Conservation (phyloP, 2,888 invertebrate genomes). For the Lepidochitona cinerea region DNA sequence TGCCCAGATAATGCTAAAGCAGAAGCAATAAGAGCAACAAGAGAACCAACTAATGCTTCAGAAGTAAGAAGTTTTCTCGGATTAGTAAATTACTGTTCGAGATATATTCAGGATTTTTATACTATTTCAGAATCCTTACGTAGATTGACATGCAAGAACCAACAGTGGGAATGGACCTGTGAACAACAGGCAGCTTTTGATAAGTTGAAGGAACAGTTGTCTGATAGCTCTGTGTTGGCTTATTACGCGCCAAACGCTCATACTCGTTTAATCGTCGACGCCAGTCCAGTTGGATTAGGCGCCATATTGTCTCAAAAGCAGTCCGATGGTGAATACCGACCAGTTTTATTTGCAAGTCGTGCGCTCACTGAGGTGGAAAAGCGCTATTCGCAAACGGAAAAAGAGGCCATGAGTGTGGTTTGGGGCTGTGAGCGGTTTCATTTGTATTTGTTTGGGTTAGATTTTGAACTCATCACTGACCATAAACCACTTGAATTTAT, state of each 20-base stretch:
- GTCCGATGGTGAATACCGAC: background rate
- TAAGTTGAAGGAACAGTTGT: conserved; percentile 6
- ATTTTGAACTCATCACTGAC: conserved; percentile 17
- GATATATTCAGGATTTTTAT: background rate
- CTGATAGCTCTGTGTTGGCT: conserved; percentile 2
- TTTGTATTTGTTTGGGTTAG: background rate
- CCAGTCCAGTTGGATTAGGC: conserved; percentile 16
- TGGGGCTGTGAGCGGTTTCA: conserved; percentile 13
- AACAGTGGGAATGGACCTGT: background rate
- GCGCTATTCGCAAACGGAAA: conserved; percentile 18
- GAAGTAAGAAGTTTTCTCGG: background rate
- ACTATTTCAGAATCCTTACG: background rate
- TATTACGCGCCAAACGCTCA: background rate
- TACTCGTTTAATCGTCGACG: conserved; percentile 7
- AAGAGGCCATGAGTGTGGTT: conserved; percentile 17
- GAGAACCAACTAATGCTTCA: background rate
- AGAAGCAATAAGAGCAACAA: background rate
- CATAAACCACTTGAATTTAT: conserved; percentile 22
- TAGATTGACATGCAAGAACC: background rate
- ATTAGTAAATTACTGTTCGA: background rate
- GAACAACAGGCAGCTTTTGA: conserved; percentile 1
- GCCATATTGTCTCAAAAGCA: conserved; percentile 14
- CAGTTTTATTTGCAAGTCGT: conserved; percentile 13
- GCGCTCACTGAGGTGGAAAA: conserved; percentile 17
- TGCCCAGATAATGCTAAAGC: background rate